These are phyloP conservation scores for Lasioglossum marginatum DNA, from an alignment of 2,888 invertebrate genomes.

Conservation along the genomic window DNA sequence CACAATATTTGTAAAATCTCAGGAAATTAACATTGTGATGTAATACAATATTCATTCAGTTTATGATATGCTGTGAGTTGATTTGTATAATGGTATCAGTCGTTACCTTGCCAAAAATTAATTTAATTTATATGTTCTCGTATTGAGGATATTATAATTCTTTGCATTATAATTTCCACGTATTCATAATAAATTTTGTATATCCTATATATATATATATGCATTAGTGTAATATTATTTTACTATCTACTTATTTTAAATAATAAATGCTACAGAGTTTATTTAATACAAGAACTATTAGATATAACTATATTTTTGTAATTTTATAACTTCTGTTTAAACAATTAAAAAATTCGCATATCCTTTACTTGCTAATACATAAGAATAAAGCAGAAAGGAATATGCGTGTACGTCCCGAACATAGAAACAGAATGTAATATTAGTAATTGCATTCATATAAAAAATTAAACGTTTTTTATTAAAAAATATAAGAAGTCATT, in stretches of 20 bases:
- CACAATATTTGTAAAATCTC: constrained; percentile 24
- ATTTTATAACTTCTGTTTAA: constrained; percentile 37
- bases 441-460: constrained; percentile 21
- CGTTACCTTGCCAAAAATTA: constrained; percentile 47
- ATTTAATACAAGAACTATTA: constrained; percentile 39
- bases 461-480: constrained; percentile 40
- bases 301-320: constrained; percentile 28
- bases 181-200: constrained; percentile 63
- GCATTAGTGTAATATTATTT: constrained; percentile 36
- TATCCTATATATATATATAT: constrained; percentile 39
- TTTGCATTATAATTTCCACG: constrained; percentile 53
- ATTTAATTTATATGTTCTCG: constrained; percentile 63
- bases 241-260: constrained; percentile 41
- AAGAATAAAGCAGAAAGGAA: constrained; percentile 32
- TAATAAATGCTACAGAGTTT: constrained; percentile 33
- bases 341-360: constrained; percentile 12
- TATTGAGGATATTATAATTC: constrained; percentile 62
- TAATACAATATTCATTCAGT: constrained; percentile 41
- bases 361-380: constrained; percentile 30
- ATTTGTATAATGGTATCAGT: constrained; percentile 34
- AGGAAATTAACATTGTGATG: constrained; percentile 19
- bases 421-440: constrained; percentile 21
- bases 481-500: constrained; percentile 19
- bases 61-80: constrained; percentile 14
- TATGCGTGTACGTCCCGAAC: constrained; percentile 20